A percentile compares a stretch with the other conserved stretches of the same genome.
phyloP scores from a whole-genome alignment of 2,888 invertebrate genomes.

The Amaurobius ferox region DNA sequence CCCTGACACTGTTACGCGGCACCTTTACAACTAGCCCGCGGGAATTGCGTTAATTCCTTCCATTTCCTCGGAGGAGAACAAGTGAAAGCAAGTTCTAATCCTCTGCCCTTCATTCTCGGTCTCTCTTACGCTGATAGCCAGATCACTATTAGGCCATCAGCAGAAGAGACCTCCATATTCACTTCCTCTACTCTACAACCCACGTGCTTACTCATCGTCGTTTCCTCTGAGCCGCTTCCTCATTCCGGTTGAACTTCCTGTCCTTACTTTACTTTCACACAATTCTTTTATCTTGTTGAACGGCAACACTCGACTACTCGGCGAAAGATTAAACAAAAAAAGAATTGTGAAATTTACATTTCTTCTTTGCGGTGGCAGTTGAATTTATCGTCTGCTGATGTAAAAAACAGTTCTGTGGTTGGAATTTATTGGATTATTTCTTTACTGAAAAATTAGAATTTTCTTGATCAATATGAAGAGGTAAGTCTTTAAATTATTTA shows the following conservation, averaged over 20 bases:
- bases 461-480: too few species aligned
- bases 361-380: neutral
- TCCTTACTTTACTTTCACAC: conserved; percentile 55
- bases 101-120: conserved; percentile 32
- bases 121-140: conserved; percentile 28
- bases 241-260: conserved; percentile 72
- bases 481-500: too few species aligned
- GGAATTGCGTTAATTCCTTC: neutral
- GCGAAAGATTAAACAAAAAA: too few species aligned
- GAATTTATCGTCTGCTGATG: neutral
- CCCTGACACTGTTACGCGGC: conserved; percentile 64
- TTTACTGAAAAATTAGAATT: too few species aligned
- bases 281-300: conserved; percentile 25
- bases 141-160: conserved; percentile 49
- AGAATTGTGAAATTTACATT: neutral
- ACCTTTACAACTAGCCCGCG: neutral
- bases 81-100: conserved; percentile 41
- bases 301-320: neutral
- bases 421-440: too few species aligned
- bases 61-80: neutral
- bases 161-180: conserved; percentile 48
- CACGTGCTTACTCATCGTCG: conserved; percentile 71
- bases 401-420: too few species aligned
- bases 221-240: conserved; percentile 67
- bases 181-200: conserved; percentile 68